Percentiles rank a stretch among this genome's conserved stretches.
Evolutionary conservation across 2,797 vertebrate genomes (phyloP).

Genomic region (Falco peregrinus): DNA sequence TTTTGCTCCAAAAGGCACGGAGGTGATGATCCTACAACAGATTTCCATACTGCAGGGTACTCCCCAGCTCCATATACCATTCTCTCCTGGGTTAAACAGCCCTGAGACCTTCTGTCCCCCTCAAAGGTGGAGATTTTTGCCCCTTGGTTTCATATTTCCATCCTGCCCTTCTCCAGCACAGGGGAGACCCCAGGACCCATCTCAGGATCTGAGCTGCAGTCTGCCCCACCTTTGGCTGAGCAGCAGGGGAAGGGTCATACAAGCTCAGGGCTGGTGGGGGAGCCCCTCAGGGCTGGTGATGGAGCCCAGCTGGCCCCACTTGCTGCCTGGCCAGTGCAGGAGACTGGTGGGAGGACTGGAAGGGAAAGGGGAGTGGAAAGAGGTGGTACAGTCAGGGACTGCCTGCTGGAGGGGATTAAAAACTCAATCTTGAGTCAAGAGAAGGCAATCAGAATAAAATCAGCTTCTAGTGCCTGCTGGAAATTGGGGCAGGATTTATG

Average conservation of each 20-base stretch:
- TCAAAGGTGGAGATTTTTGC: neutral
- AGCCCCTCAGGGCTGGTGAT: neutral
- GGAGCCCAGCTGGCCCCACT: neutral
- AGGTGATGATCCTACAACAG: neutral
- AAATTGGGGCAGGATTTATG: neutral
- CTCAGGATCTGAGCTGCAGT: neutral
- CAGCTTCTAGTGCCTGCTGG: neutral
- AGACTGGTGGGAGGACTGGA: accelerated
- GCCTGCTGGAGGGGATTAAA: slow-evolving; percentile 42
- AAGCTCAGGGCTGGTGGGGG: neutral
- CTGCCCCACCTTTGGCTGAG: neutral
- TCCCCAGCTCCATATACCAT: accelerated
- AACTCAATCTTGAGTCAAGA: slow-evolving; percentile 12
- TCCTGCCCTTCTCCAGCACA: neutral
- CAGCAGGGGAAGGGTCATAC: neutral
- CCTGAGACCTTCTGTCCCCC: neutral
- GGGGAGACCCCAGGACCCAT: neutral
- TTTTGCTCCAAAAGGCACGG: neutral
- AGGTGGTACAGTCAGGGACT: neutral
- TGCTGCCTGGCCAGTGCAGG: neutral
- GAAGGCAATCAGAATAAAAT: slow-evolving; percentile 60
- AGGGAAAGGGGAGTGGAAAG: neutral
- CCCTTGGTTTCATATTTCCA: neutral
- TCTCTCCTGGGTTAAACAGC: neutral
- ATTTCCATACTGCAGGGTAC: neutral